Evolutionary conservation across 2,113 vertebrate genomes (phyloP).

Genomic region (Gymnogyps californianus): DNA sequence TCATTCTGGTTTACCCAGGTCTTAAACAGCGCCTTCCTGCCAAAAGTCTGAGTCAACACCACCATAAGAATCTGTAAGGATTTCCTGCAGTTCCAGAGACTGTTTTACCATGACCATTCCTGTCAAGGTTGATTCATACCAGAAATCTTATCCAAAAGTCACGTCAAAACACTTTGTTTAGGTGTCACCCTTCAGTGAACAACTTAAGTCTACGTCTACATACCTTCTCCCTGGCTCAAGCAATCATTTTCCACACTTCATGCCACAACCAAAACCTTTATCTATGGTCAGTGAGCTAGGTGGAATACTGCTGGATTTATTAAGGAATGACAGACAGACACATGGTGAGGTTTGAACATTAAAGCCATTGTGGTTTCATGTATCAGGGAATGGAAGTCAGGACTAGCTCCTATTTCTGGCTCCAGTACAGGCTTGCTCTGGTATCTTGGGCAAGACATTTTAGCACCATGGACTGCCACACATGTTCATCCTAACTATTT

Average conservation of each 20-base stretch:
- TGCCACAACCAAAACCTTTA: neutral
- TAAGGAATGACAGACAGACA: neutral
- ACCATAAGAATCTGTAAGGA: neutral
- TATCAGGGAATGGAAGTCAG: neutral
- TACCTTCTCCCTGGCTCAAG: neutral
- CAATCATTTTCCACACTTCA: neutral
- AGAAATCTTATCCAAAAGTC: neutral
- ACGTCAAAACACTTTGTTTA: neutral
- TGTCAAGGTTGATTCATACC: neutral
- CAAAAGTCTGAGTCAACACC: neutral
- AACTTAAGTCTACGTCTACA: neutral
- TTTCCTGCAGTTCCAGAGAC: neutral
- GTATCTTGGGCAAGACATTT: neutral
- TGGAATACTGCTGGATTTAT: neutral
- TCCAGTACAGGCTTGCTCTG: neutral
- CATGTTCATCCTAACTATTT: neutral
- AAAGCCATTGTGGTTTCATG: conserved; percentile 4
- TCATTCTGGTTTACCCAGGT: conserved; percentile 1
- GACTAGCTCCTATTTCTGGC: neutral
- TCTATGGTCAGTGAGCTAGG: neutral
- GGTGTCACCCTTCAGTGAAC: neutral
- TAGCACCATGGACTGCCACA: neutral
- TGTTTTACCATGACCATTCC: neutral
- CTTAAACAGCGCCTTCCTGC: neutral
- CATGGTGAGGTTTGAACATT: neutral